phyloP scores from a whole-genome alignment of 2,797 vertebrate genomes.

The Poecilia picta region DNA sequence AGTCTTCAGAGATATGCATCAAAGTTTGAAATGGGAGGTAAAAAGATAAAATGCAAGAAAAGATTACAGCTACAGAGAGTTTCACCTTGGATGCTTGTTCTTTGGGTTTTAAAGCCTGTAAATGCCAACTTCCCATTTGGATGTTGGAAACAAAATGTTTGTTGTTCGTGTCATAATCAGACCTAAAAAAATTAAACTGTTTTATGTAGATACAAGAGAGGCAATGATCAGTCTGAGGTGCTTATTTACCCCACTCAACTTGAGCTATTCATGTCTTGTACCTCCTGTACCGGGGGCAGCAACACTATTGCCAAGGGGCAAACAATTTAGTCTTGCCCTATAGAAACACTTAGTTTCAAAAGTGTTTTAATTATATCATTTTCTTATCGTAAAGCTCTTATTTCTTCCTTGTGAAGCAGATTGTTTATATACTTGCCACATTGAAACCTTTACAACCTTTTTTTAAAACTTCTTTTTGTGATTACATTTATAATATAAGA shows the following conservation, averaged over 20 bases:
- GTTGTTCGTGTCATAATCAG: conserved; percentile 4
- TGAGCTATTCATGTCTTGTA: too few relatives aligned
- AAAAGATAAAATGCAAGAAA: conserved; percentile 43
- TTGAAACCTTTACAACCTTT: not conserved
- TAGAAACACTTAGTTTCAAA: not conserved
- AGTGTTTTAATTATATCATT: not conserved
- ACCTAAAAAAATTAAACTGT: conserved; percentile 2
- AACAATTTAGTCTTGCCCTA: too few relatives aligned
- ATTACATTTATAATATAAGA: not conserved
- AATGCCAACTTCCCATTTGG: conserved; percentile 35
- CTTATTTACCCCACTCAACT: not conserved
- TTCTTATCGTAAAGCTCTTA: not conserved
- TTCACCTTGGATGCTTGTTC: conserved; percentile 34
- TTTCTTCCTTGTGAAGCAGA: conserved; percentile 17
- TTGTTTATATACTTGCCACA: not conserved
- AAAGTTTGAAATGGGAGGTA: conserved; percentile 23
- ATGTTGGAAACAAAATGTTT: conserved; percentile 1
- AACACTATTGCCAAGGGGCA: too few relatives aligned
- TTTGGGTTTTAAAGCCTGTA: conserved; percentile 28
- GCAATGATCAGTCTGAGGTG: not conserved
- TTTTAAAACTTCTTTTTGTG: not conserved
- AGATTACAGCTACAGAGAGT: conserved; percentile 17
- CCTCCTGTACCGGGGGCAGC: too few relatives aligned
- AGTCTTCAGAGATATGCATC: conserved; percentile 25
- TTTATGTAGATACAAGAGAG: not conserved